Evolutionary conservation across 2,888 invertebrate genomes (phyloP).

Genomic region (Slavum lentiscoides): DNA sequence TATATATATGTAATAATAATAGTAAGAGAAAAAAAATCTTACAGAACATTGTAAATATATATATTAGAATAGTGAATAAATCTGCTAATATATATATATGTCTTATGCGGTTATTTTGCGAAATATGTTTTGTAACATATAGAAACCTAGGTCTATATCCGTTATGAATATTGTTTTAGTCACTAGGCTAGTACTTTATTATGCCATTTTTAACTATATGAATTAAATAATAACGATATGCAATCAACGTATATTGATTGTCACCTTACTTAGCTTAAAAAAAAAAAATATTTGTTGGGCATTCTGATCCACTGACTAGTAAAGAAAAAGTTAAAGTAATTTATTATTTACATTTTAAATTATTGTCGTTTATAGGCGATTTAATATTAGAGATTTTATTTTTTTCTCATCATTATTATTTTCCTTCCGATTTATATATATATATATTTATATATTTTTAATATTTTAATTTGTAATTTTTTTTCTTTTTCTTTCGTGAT

Average conservation of each 20-base stretch:
- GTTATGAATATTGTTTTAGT: conserved; percentile 45
- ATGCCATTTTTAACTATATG: conserved; percentile 44
- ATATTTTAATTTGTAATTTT: neutral
- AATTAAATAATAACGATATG: neutral
- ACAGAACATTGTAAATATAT: conserved; percentile 34
- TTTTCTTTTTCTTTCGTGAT: neutral
- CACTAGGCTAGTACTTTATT: conserved; percentile 50
- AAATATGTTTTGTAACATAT: conserved; percentile 27
- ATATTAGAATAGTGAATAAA: conserved; percentile 20
- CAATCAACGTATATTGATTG: neutral
- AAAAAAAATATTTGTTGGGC: neutral
- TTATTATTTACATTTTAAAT: too few species aligned
- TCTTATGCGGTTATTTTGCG: conserved; percentile 28
- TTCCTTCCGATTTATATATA: neutral
- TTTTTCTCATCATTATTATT: neutral
- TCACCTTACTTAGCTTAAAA: conserved; percentile 9
- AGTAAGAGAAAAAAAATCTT: conserved; percentile 7
- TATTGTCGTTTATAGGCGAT: too few species aligned
- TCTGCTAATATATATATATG: conserved; percentile 19
- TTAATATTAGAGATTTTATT: neutral
- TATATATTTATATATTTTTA: too few species aligned
- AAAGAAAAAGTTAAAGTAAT: too few species aligned
- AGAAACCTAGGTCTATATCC: conserved; percentile 22
- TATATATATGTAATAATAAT: neutral
- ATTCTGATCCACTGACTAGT: neutral